Percentiles rank a stretch among this genome's conserved stretches.
Evolutionary conservation across 2,888 invertebrate genomes (phyloP).

Genomic region (Creontiades dilutus): DNA sequence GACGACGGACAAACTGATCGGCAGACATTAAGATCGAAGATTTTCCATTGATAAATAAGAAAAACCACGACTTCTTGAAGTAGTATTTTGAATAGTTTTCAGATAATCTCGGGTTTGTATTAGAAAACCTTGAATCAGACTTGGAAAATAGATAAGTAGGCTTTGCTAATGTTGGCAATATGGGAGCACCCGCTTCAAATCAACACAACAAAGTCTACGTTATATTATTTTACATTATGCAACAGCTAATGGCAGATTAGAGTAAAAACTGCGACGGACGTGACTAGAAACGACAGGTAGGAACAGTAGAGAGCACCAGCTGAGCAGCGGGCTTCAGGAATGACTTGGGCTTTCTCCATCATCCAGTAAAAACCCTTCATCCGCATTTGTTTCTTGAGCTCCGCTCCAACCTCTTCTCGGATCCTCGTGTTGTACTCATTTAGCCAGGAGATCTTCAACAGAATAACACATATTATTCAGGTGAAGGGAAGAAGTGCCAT

Average conservation of each 20-base stretch:
- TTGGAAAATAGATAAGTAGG: too few species aligned
- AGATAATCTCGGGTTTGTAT: too few species aligned
- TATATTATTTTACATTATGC: not conserved
- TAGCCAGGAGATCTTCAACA: slow-evolving; percentile 86
- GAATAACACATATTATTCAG: not conserved
- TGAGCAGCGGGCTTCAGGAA: slow-evolving; percentile 80
- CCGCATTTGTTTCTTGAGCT: slow-evolving; percentile 85
- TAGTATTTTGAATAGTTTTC: too few species aligned
- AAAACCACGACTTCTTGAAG: too few species aligned
- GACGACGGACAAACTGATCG: too few species aligned
- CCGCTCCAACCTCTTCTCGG: slow-evolving; percentile 85
- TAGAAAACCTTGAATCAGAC: too few species aligned
- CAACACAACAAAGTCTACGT: not conserved
- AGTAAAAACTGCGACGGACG: not conserved
- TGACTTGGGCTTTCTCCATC: slow-evolving; percentile 87
- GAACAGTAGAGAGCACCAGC: not conserved
- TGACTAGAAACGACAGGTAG: slow-evolving; percentile 26
- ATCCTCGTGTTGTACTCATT: slow-evolving; percentile 89
- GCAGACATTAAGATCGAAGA: too few species aligned
- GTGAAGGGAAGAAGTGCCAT: too few species aligned
- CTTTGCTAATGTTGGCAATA: not conserved
- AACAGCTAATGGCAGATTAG: not conserved
- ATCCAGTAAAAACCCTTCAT: slow-evolving; percentile 90
- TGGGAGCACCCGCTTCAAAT: not conserved
- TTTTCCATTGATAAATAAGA: too few species aligned